Base-by-base conservation (phyloP, 2,797 vertebrate species). In the Graptemys geographica region DNA sequence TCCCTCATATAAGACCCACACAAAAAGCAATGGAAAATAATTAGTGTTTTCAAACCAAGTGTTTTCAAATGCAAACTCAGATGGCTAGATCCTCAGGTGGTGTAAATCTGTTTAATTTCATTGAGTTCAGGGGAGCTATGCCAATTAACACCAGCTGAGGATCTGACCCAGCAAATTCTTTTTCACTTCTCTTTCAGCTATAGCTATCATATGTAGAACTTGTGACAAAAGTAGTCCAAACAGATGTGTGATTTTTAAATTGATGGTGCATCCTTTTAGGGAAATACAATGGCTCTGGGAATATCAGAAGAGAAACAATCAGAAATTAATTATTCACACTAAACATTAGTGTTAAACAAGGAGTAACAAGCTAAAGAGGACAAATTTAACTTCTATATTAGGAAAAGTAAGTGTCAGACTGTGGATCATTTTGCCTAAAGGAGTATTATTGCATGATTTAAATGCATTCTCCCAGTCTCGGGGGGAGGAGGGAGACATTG, bases 101-200 rank as follows among this genome's bases (percentile, higher is more conserved):
- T 78, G 27, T 31, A 47, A 78, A 31, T 78, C 47, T 16, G 13
- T 78, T 47, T 78, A 31, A 25, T 28, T 49, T 47, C 7, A 44
- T 41, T 69, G 33, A 9, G 11, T 90, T 96, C 81, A 65, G 84
- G 95, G 90, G 57, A 90, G 92, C 91, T 89, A 49, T 84, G 87
- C 53, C 81, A 62, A 65, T 52, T 83, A 87, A 41, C 2, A 62
- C 9, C 69, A 87, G 51, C 6, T 89, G 53, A 72, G 85, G 91
- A n/a, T 5, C 52, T 5, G 78, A 11, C 83, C 83, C 10, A 21
- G 41, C 81, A 79, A 69, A 3, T 6, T 3, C 79, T 53, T 81
- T 47, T 33, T 6, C 12, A 11, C 11, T 90, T 91, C 76, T 49
- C 2, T 5, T 79, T 89, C 87, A 49, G 2, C 37, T 79, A 81